Conservation (phyloP, 2,888 invertebrate genomes). For the Nomada fabriciana region DNA sequence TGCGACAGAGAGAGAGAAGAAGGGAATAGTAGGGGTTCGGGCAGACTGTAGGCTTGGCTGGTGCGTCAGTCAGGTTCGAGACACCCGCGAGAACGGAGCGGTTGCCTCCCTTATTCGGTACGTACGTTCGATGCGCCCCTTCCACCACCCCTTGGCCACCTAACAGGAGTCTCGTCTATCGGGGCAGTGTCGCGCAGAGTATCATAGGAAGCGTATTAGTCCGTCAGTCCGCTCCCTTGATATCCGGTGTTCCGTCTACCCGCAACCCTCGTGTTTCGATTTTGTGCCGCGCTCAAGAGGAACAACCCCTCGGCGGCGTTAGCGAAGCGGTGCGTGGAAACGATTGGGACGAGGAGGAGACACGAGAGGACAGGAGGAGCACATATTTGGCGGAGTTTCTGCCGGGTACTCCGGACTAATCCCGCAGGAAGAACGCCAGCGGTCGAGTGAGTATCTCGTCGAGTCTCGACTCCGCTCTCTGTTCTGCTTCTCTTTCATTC, state of each 20-base stretch:
- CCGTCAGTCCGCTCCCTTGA: background rate
- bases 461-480: slow-evolving; percentile 47
- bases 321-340: background rate
- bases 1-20: slow-evolving; percentile 20
- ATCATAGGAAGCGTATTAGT: slow-evolving; percentile 55
- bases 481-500: slow-evolving; percentile 30
- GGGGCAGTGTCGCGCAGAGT: slow-evolving; percentile 69
- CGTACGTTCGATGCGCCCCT: slow-evolving; percentile 67
- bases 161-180: slow-evolving; percentile 48
- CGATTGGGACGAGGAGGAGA: background rate
- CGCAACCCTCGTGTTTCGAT: slow-evolving; percentile 42
- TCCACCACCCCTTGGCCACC: slow-evolving; percentile 55
- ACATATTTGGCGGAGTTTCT: slow-evolving; percentile 11
- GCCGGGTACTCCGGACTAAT: slow-evolving; percentile 7
- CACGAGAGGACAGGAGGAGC: slow-evolving; percentile 2
- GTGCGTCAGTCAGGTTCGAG: slow-evolving; percentile 81
- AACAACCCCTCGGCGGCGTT: background rate
- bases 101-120: slow-evolving; percentile 67
- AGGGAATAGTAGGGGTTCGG: slow-evolving; percentile 52
- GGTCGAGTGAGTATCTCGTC: slow-evolving; percentile 53
- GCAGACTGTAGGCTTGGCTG: slow-evolving; percentile 63
- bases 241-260: background rate
- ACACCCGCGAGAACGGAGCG: slow-evolving; percentile 77
- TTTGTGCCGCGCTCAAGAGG: slow-evolving; percentile 38
- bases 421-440: slow-evolving; percentile 45